These are phyloP conservation scores for Periophthalmus modestus DNA, from an alignment of 2,113 vertebrate genomes.

Conservation along the genomic window DNA sequence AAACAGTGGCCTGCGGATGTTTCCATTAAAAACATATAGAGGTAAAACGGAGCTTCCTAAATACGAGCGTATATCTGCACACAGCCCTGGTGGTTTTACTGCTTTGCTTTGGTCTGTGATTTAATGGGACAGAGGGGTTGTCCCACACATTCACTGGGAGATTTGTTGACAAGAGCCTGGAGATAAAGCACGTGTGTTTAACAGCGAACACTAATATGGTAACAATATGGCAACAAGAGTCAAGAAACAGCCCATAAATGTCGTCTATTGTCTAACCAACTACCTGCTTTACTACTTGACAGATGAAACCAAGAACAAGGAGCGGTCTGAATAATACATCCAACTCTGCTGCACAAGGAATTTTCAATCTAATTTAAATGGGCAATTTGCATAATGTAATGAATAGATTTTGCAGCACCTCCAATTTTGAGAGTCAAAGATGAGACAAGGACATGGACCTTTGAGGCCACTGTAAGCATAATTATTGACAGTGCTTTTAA, in stretches of 20 bases:
- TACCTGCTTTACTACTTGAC: conserved; percentile 21
- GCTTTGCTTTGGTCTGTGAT: conserved; percentile 8
- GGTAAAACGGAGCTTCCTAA: neutral
- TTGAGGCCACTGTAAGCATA: neutral
- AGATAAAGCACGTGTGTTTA: neutral
- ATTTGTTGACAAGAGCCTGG: conserved; percentile 23
- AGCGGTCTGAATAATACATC: neutral
- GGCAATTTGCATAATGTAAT: neutral
- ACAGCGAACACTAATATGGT: neutral
- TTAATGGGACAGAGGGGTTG: conserved; percentile 17
- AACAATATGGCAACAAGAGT: neutral
- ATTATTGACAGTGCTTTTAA: neutral
- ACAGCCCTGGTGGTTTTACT: conserved; percentile 14
- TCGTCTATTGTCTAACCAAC: neutral
- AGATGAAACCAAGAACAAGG: neutral
- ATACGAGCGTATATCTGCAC: neutral
- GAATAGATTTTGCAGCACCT: neutral
- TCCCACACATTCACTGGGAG: conserved; percentile 22
- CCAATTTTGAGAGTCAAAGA: neutral
- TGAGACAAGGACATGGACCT: neutral
- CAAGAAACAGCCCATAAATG: neutral
- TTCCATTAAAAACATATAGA: conserved; percentile 1
- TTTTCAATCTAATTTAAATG: neutral
- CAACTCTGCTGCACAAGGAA: neutral
- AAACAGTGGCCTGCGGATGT: neutral